These are phyloP conservation scores for Mystacornis crossleyi DNA, from an alignment of 2,113 vertebrate species.

Conservation along the genomic window DNA sequence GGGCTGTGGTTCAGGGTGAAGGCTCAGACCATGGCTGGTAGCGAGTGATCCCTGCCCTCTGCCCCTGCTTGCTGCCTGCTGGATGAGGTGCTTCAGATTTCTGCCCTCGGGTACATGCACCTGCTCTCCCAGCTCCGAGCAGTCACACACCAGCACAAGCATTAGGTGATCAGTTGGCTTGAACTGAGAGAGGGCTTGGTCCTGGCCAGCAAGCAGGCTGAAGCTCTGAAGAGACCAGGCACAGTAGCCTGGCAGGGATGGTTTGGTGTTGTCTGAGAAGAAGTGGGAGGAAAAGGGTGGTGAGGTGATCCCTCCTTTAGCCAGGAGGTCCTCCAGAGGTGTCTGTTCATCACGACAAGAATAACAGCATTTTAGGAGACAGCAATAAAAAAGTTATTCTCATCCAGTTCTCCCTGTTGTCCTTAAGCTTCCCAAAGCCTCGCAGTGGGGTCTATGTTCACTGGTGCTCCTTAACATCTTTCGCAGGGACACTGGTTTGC, in stretches of 20 bases:
- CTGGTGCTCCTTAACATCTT: neutral
- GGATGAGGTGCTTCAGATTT: neutral
- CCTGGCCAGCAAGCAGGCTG: neutral
- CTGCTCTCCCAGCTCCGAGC: neutral
- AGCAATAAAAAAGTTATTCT: neutral
- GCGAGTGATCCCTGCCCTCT: neutral
- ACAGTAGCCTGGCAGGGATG: neutral
- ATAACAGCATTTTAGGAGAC: neutral
- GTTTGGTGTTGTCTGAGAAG: neutral
- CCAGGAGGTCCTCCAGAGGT: neutral
- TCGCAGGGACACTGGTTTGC: neutral
- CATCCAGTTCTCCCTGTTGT: neutral
- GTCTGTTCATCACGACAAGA: fast-evolving
- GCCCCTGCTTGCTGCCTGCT: neutral
- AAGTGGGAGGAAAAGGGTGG: neutral
- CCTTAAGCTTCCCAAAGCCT: neutral
- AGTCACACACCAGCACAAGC: fast-evolving
- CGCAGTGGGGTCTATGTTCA: fast-evolving
- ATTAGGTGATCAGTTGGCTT: fast-evolving
- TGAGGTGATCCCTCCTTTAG: neutral
- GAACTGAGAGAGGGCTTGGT: neutral
- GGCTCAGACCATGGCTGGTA: neutral
- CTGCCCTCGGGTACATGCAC: fast-evolving
- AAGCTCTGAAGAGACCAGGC: neutral
- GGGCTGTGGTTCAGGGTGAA: neutral